Evolutionary conservation across 2,888 invertebrate genomes (phyloP), one percentile per base, ranked within the genome.

Genomic region (Agelastica alni): DNA sequence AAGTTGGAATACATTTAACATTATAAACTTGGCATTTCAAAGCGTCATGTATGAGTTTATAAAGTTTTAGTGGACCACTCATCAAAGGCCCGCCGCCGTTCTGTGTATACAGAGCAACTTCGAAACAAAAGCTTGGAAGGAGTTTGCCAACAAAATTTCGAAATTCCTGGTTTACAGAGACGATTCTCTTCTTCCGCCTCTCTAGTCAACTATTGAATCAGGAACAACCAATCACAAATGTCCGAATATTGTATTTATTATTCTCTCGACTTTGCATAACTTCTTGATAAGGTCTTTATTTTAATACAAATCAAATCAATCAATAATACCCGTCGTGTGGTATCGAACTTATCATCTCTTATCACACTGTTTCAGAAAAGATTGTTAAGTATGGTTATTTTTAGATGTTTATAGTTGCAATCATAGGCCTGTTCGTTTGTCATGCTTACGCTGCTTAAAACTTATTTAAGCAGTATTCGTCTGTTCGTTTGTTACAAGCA

Each of bases 1-100:
- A 54, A 60, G 56, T 57, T 53, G 54, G 55, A 60, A 60, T 57
- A 59, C 58, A 61, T 58, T 59, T 56, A 61, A 59, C 60, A 61
- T 61, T 59, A 61, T 58, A 60, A 62, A 62, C 62, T 62, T 60
- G 56, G 60, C 53, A 58, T 62, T 58, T 60, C 58, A 60, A 58
- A 60, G 62, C 57, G 56, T 56, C 62, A 58, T 56, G 57, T 62
- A 60, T 62, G 60, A 63, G 63, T 65, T 58, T 55, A 58, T 57
- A 59, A 62, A 66, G 64, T 65, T 65, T 62, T 57, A 57, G 64
- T 64, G 64, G 67, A 65, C 68, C 60, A 65, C 62, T 62, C 66
- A 63, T 67, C 66, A 64, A 65, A 67, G 64, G 54, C 47, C 61
- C 59, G 34, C 45, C 31, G 42, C 36, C 53, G 45, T 46, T 56